phyloP scores from a whole-genome alignment of 2,888 invertebrate species.

The Eupelmus urozonus region DNA sequence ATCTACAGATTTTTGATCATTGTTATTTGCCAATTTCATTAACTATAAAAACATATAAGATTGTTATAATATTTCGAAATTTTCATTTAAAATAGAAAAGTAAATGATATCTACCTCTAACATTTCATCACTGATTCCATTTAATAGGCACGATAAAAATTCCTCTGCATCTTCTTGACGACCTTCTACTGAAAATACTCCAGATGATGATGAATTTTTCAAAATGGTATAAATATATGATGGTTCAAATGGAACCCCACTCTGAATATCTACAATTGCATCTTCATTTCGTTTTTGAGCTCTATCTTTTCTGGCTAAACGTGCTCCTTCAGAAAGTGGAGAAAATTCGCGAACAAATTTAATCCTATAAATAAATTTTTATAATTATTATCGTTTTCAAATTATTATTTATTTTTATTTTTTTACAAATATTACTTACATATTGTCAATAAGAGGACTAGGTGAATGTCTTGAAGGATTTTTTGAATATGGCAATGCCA shows the following conservation, averaged over 20 bases:
- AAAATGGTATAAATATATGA: conserved; percentile 90
- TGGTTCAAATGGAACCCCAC: conserved; percentile 94
- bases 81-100: conserved; percentile 3
- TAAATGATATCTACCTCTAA: conserved; percentile 83
- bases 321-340: conserved; percentile 81
- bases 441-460: conserved; percentile 93
- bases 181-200: conserved; percentile 88
- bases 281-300: conserved; percentile 77
- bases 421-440: conserved; percentile 82
- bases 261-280: conserved; percentile 79
- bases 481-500: conserved; percentile 84
- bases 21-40: conserved; percentile 78
- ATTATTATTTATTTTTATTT: neutral
- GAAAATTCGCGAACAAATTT: conserved; percentile 89
- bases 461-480: conserved; percentile 78
- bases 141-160: conserved; percentile 94
- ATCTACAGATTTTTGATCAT: conserved; percentile 65
- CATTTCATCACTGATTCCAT: conserved; percentile 98
- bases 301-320: conserved; percentile 77
- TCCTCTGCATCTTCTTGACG: conserved; percentile 98
- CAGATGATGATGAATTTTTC: conserved; percentile 85
- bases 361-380: conserved; percentile 79
- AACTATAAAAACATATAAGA: conserved; percentile 74
- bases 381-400: neutral
- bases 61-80: conserved; percentile 2